Evolutionary conservation across 2,113 vertebrate genomes (phyloP).

Genomic region (Lagenorhynchus albirostris): DNA sequence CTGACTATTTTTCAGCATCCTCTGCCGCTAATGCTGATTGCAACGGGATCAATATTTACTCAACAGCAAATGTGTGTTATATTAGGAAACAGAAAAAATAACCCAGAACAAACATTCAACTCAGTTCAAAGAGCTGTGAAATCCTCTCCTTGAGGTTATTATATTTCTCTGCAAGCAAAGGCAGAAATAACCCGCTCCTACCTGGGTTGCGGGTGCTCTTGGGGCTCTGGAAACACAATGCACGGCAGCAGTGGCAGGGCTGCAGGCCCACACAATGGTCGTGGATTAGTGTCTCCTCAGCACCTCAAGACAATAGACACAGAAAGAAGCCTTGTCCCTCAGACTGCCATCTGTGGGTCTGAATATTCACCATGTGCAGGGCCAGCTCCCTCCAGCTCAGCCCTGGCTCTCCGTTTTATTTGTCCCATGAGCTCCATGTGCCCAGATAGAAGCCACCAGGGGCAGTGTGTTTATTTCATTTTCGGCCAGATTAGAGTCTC

Average conservation of each 20-base stretch:
- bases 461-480: not conserved
- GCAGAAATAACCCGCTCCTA: not conserved
- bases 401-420: not conserved
- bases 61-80: constrained; percentile 70
- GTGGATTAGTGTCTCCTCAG: not conserved
- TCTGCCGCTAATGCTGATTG: constrained; percentile 52
- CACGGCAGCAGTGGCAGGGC: not conserved
- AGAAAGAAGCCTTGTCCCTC: not conserved
- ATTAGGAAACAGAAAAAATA: constrained; percentile 75
- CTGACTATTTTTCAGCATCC: constrained; percentile 40
- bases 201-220: not conserved
- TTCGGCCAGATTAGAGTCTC: not conserved
- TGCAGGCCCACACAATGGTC: not conserved
- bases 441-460: not conserved
- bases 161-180: constrained; percentile 33
- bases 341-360: not conserved
- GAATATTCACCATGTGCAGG: accelerated
- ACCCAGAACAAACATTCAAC: constrained; percentile 73
- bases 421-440: not conserved
- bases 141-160: constrained; percentile 40
- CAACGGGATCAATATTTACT: constrained; percentile 60
- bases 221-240: not conserved
- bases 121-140: constrained; percentile 72
- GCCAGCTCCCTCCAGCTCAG: not conserved
- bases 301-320: not conserved